Percentiles rank a stretch among this genome's conserved stretches.
Evolutionary conservation across 2,888 invertebrate species (phyloP).

Genomic region (Cantharis rustica): DNA sequence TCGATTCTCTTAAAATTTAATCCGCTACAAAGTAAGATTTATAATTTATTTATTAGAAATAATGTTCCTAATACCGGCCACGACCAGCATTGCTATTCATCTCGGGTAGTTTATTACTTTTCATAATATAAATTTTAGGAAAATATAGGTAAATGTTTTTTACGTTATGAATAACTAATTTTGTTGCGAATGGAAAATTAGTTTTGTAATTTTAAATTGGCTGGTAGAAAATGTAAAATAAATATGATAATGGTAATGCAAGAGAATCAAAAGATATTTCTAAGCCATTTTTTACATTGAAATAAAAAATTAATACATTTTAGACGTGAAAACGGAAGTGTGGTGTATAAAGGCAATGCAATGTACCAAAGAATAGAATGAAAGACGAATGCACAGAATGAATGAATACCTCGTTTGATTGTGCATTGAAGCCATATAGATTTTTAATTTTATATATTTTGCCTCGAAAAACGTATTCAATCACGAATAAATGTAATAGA

Average conservation of each 20-base stretch:
- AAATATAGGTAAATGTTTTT: background rate
- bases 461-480: background rate
- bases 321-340: background rate
- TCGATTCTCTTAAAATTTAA: background rate
- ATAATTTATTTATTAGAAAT: background rate
- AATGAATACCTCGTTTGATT: background rate
- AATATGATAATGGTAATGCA: background rate
- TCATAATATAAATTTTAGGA: background rate
- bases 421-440: background rate
- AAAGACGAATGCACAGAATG: background rate
- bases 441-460: background rate
- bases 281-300: background rate
- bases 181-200: background rate
- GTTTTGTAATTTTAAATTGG: background rate
- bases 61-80: background rate
- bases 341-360: background rate
- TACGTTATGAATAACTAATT: background rate
- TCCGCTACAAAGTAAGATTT: background rate
- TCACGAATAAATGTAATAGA: background rate
- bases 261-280: background rate
- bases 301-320: background rate
- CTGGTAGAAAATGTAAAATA: background rate
- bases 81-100: background rate
- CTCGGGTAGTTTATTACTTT: background rate
- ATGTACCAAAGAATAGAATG: background rate